Evolutionary conservation across 2,888 invertebrate genomes (phyloP).

Genomic region (Lochmaea capreae): DNA sequence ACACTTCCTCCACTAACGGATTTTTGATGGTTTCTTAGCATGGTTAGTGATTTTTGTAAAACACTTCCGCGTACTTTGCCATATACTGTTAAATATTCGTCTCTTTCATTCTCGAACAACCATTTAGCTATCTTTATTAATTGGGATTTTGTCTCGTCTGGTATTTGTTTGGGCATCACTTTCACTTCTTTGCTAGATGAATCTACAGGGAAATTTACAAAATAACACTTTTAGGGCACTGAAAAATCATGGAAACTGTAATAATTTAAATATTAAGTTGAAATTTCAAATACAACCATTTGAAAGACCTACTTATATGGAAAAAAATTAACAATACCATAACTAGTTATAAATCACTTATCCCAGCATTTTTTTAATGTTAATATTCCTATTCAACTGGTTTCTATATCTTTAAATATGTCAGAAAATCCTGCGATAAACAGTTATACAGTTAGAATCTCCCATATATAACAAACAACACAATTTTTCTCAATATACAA

Average conservation of each 20-base stretch:
- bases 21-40: conserved; percentile 83
- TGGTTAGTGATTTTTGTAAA: conserved; percentile 78
- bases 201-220: conserved; percentile 35
- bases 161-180: conserved; percentile 74
- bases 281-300: too few species aligned
- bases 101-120: conserved; percentile 82
- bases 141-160: conserved; percentile 77
- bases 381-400: too few species aligned
- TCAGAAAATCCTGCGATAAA: not conserved
- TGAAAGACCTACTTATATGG: too few species aligned
- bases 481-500: not conserved
- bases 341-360: too few species aligned
- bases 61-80: conserved; percentile 81
- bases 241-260: too few species aligned
- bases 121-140: conserved; percentile 85
- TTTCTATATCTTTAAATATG: too few species aligned
- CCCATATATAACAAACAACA: not conserved
- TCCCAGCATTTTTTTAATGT: not conserved
- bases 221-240: not conserved
- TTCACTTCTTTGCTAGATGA: conserved; percentile 52
- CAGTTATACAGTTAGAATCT: too few species aligned
- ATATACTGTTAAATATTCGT: conserved; percentile 81
- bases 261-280: too few species aligned
- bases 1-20: conserved; percentile 82
- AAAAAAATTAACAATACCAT: too few species aligned